A percentile compares a stretch with the other conserved stretches of the same genome.
phyloP scores from a whole-genome alignment of 2,888 invertebrate species.

The Dorcus parallelipipedus region DNA sequence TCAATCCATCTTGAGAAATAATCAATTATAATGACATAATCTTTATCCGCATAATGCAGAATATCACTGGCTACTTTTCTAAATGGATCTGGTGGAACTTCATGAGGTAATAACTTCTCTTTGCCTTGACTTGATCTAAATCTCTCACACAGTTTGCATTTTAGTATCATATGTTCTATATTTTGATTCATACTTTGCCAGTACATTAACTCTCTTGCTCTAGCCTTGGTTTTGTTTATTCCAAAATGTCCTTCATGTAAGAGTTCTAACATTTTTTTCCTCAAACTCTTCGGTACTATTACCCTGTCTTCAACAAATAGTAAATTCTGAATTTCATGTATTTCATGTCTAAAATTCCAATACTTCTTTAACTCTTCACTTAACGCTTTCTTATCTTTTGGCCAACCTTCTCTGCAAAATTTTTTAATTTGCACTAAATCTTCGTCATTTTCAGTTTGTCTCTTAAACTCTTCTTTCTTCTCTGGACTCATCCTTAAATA shows the following conservation, averaged over 20 bases:
- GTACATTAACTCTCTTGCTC: not conserved
- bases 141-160: not conserved
- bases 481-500: too few species aligned
- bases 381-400: too few species aligned
- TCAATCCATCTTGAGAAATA: not conserved
- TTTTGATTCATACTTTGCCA: not conserved
- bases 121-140: not conserved
- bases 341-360: too few species aligned
- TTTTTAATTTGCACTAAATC: not conserved
- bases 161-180: not conserved
- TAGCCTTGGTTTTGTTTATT: not conserved
- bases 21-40: not conserved
- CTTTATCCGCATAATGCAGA: slow-evolving; percentile 1
- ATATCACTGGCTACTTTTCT: not conserved
- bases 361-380: too few species aligned
- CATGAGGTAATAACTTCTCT: not conserved
- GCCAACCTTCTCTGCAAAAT: too few species aligned
- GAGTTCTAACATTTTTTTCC: not conserved
- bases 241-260: not conserved
- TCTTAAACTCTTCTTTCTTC: not conserved
- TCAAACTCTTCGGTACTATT: not conserved
- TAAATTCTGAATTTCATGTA: too few species aligned
- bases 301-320: too few species aligned
- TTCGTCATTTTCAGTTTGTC: not conserved
- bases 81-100: slow-evolving; percentile 1